Evolutionary conservation across 2,797 vertebrate genomes (phyloP).

Genomic region (Sebastes matsubarae): DNA sequence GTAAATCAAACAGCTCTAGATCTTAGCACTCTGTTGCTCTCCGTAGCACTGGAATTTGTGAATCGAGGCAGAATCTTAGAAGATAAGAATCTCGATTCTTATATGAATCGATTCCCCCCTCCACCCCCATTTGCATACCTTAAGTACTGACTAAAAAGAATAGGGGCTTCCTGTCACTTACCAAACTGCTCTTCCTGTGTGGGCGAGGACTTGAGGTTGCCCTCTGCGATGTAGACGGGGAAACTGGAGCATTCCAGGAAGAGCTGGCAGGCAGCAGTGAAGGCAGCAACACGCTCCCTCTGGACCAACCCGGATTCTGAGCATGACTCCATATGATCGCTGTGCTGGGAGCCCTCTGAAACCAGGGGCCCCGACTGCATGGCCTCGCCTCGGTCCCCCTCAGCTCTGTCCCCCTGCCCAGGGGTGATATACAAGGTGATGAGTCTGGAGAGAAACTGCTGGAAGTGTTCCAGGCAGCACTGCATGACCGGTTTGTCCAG

Average conservation of each 20-base stretch:
- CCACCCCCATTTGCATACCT: background rate
- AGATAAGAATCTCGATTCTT: too few relatives aligned
- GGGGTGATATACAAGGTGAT: constrained; percentile 90
- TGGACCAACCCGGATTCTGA: constrained; percentile 56
- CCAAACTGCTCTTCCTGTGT: constrained; percentile 81
- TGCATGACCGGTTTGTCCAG: constrained; percentile 97
- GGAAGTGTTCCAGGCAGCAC: constrained; percentile 95
- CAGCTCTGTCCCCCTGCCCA: constrained; percentile 63
- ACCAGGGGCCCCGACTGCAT: constrained; percentile 70
- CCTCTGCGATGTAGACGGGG: constrained; percentile 97
- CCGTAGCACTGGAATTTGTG: too few relatives aligned
- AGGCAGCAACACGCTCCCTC: constrained; percentile 90
- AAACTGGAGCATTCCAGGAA: constrained; percentile 99
- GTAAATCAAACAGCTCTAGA: background rate
- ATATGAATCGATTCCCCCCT: too few relatives aligned
- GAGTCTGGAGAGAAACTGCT: constrained; percentile 93
- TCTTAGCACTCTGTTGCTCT: background rate
- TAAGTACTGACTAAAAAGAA: background rate
- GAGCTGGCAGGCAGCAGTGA: constrained; percentile 96
- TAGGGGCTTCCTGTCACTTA: constrained; percentile 40
- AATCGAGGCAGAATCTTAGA: too few relatives aligned
- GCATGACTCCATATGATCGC: constrained; percentile 58
- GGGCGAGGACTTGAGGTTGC: constrained; percentile 90
- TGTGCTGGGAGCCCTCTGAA: constrained; percentile 69
- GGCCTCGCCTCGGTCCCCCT: constrained; percentile 63